Percentiles rank a stretch among this genome's conserved stretches.
phyloP scores from a whole-genome alignment of 30 jellyfish, hydroid and myxozoan genomes.

The Chironex yamaguchii region DNA sequence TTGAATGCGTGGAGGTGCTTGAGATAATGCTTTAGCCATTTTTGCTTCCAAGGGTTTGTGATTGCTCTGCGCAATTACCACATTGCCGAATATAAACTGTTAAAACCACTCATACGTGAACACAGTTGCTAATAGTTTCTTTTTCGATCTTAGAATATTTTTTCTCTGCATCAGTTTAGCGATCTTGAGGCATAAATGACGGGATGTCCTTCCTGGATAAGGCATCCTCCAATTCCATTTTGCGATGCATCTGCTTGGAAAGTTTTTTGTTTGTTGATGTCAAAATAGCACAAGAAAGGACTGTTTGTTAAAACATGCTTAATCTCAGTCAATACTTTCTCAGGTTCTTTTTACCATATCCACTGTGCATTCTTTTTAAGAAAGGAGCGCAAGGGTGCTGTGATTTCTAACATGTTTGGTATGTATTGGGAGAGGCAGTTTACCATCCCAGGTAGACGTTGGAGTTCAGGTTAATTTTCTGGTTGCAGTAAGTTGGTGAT shows the following conservation, averaged over 20 bases:
- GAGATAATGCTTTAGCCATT: slow-evolving; percentile 1
- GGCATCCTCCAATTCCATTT: slow-evolving; percentile 47
- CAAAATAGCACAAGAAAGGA: slow-evolving; percentile 45
- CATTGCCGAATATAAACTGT: slow-evolving; percentile 15
- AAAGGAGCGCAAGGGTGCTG: slow-evolving; percentile 24
- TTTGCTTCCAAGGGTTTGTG: slow-evolving; percentile 26
- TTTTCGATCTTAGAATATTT: slow-evolving; percentile 51
- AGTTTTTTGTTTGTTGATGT: slow-evolving; percentile 17
- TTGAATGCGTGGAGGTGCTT: slow-evolving; percentile 32
- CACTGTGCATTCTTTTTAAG: slow-evolving; percentile 17
- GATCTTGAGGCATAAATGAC: slow-evolving; percentile 65
- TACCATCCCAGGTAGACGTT: slow-evolving; percentile 24
- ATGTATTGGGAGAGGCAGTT: slow-evolving; percentile 37
- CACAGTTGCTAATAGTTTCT: slow-evolving; percentile 35
- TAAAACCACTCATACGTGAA: slow-evolving; percentile 35
- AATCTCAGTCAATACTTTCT: slow-evolving; percentile 43
- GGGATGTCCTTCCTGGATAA: slow-evolving; percentile 63
- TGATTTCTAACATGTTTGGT: slow-evolving; percentile 13
- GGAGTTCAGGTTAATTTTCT: slow-evolving; percentile 1
- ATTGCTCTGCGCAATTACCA: slow-evolving; percentile 3
- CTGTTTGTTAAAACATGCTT: slow-evolving; percentile 20
- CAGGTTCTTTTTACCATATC: slow-evolving; percentile 20
- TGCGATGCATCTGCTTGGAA: slow-evolving; percentile 39
- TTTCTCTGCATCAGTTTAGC: slow-evolving; percentile 5
- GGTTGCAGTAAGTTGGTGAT: slow-evolving; percentile 24